phyloP scores from a whole-genome alignment of 2,888 invertebrate species.

The Pecten maximus region DNA sequence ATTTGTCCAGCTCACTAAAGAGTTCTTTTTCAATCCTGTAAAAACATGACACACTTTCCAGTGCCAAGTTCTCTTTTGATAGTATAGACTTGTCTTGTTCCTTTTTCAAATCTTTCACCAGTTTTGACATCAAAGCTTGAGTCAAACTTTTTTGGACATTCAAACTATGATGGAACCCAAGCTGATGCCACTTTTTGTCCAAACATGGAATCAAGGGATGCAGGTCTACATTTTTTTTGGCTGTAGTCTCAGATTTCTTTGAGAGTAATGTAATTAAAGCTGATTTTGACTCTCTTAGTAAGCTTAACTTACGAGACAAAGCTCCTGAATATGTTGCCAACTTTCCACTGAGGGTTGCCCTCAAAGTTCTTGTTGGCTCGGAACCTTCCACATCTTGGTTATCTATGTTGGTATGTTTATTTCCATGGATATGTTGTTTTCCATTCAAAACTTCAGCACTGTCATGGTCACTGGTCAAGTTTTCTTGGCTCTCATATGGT shows the following conservation, averaged over 20 bases:
- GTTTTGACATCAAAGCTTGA: not conserved
- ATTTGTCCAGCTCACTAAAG: not conserved
- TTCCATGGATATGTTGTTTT: not conserved
- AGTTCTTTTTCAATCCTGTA: not conserved
- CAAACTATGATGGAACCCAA: not conserved
- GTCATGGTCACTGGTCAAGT: not conserved
- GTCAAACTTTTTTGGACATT: not conserved
- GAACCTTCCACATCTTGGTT: not conserved
- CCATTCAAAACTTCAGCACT: not conserved
- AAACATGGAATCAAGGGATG: slow-evolving; percentile 13
- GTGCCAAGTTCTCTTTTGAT: not conserved
- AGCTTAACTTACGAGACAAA: not conserved
- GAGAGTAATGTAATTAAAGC: not conserved
- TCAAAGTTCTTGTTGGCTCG: not conserved
- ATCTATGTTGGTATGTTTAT: not conserved
- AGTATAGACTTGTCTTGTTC: not conserved
- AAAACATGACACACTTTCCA: not conserved
- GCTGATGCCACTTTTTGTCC: not conserved
- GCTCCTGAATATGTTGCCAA: not conserved
- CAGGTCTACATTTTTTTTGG: not conserved
- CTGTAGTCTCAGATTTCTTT: not conserved
- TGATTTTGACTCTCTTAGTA: not conserved
- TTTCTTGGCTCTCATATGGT: not conserved
- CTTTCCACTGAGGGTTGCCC: not conserved
- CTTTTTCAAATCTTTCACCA: not conserved